Evolutionary conservation across 2,797 vertebrate genomes (phyloP), one percentile per base, ranked within the genome.

Genomic region (Siniperca scherzeri): DNA sequence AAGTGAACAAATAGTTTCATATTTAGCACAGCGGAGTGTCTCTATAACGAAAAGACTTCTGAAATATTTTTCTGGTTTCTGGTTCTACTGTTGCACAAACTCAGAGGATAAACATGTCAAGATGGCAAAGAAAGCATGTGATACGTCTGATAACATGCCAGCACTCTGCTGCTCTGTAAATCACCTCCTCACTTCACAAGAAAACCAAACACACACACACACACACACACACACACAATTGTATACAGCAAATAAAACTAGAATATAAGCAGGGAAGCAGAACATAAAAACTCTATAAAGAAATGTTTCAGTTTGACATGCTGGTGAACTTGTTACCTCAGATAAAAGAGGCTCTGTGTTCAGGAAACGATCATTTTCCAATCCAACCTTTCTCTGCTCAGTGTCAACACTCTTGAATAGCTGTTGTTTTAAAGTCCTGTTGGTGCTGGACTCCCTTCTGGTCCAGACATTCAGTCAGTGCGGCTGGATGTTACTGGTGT

Each of bases 61-160:
- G 10, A 22, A 78, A 68, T 70, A 42, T 72, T 69, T 70, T 13
- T 66, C 36, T 84, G 77, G 40, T 77, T 83, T 81, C 72, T 83
- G 73, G 11, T 68, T 69, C 73, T 22, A 0, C 53, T 57, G 74
- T 73, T 82, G 62, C 70, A 74, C 66, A 84, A 79, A 87, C 78
- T 73, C 74, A 0, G 44, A 84, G 38, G 59, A 79, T 87, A 85
- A 92, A 88, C 77, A 87, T 76, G 77, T 83, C 74, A 77, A 59
- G 81, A 82, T 74, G 82, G 25, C 44, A 53, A 72, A 82, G 80
- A 70, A 71, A 81, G 62, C 9, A 33, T 71, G 72, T 21, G 81
- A 88, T 73, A 8, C 0, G 6, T 80, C 74, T 85, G 83, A 87
- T 69, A 70, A 70, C 48, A 40, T n/a, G 79, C 87, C 85, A 84